Evolutionary conservation across 1,140 invertebrate species (phyloP).

Genomic region (Orius insidiosus): DNA sequence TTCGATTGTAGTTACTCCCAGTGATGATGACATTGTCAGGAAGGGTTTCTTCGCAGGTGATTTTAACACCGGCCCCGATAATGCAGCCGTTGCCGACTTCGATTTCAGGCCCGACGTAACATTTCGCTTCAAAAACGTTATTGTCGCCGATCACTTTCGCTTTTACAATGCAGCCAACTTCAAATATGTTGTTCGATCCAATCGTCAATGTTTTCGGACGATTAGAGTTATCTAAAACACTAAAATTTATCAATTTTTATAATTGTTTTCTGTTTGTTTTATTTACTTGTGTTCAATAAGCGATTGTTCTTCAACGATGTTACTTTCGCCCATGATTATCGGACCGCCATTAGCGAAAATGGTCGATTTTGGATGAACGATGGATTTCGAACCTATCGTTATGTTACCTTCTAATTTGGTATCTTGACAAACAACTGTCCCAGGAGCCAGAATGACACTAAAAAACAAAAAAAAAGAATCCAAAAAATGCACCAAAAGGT

Average conservation of each 20-base stretch:
- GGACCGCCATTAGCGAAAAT: constrained; percentile 89
- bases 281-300: constrained; percentile 44
- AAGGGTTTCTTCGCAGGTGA: constrained; percentile 52
- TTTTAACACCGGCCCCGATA: constrained; percentile 68
- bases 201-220: constrained; percentile 54
- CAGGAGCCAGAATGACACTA: constrained; percentile 57
- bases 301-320: constrained; percentile 23
- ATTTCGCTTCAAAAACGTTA: constrained; percentile 66
- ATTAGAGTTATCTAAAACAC: constrained; percentile 14
- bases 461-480: no score
- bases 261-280: constrained; percentile 1
- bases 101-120: constrained; percentile 60
- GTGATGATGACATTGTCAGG: constrained; percentile 82
- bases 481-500: no score
- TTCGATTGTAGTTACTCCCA: constrained; percentile 56
- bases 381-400: constrained; percentile 72
- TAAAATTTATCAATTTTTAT: neutral
- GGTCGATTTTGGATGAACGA: constrained; percentile 82
- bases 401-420: constrained; percentile 82
- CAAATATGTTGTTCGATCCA: constrained; percentile 90
- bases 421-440: constrained; percentile 83
- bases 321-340: constrained; percentile 43
- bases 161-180: constrained; percentile 55
- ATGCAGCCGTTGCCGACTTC: constrained; percentile 80
- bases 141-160: constrained; percentile 76